Conservation (phyloP, 1,140 invertebrate species). For the Aphaenogaster ashmeadi region DNA sequence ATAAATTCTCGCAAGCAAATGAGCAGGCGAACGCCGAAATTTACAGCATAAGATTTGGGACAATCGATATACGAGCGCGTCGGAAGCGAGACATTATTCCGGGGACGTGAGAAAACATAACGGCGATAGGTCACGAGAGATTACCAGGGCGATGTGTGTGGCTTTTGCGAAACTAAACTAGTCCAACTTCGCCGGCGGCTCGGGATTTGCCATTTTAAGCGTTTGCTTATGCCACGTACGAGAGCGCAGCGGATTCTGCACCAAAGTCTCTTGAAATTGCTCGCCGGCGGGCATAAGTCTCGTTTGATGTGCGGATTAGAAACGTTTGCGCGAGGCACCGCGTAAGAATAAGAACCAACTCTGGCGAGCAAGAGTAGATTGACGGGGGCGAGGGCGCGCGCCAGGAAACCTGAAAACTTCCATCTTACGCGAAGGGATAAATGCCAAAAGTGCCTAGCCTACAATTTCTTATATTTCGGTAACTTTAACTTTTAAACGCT, state of each 20-base stretch:
- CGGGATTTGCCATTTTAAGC: slow-evolving; percentile 41
- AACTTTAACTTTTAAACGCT: neutral
- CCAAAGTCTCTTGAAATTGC: slow-evolving; percentile 58
- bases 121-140: slow-evolving; percentile 55
- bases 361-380: neutral
- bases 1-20: neutral
- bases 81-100: slow-evolving; percentile 28
- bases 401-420: neutral
- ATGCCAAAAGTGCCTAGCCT: neutral
- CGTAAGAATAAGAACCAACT: slow-evolving; percentile 44
- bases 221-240: slow-evolving; percentile 47
- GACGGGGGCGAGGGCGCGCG: neutral
- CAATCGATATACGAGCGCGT: slow-evolving; percentile 39
- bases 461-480: neutral
- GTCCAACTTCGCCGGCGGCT: slow-evolving; percentile 28
- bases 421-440: neutral
- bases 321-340: slow-evolving; percentile 18
- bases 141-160: slow-evolving; percentile 33
- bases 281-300: slow-evolving; percentile 38
- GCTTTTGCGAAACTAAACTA: slow-evolving; percentile 42
- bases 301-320: slow-evolving; percentile 62
- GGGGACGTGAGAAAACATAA: slow-evolving; percentile 53
- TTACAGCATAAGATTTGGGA: slow-evolving; percentile 25
- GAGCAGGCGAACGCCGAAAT: slow-evolving; percentile 15
- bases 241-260: slow-evolving; percentile 6